Evolutionary conservation across 1,140 invertebrate genomes (phyloP), one percentile per base, ranked within the genome.

Genomic region (Prorops nasuta): DNA sequence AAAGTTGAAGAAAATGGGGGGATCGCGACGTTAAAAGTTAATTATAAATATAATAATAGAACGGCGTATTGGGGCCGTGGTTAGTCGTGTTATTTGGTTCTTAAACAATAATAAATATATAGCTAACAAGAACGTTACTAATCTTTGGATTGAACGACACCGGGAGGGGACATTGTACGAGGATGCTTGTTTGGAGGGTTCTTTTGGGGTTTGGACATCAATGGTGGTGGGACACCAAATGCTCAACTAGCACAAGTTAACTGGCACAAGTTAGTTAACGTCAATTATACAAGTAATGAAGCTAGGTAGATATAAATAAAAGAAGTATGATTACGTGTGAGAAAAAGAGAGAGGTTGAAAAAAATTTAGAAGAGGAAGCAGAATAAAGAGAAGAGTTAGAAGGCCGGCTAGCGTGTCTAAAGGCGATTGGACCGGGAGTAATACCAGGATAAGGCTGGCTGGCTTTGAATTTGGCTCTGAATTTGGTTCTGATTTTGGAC

Each of bases 331-430:
- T n/a, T n/a, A n/a, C n/a, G 44, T 41, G 43, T 20, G 24, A 54
- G 44, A 24, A 62, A 35, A 61, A 49, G 44, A 47, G 19, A 41
- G 42, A 47, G 34, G 17, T 44, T 41, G 1, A 43, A 54, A 65
- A 53, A 66, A 32, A 44, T 38, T 51, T 45, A 56, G 19, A 47
- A 54, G 41, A 58, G 20, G 55, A 50, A 56, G 44, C 53, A 35
- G 60, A 56, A 58, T 37, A 51, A 44, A 57, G 44, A 56, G 42
- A 58, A 53, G 47, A 65, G 41, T 56, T 53, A 53, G 55, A 65
- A 74, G 75, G 74, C 75, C 70, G 75, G 75, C 75, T 78, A 78
- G 75, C 75, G 74, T 78, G 76, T 78, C 76, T 78, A 78, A 54
- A 76, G 74, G 69, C 71, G 76, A 64, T 72, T 67, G 70, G 67